These are phyloP conservation scores for Cabera pusaria DNA, from an alignment of 2,888 invertebrate genomes.

Conservation along the genomic window DNA sequence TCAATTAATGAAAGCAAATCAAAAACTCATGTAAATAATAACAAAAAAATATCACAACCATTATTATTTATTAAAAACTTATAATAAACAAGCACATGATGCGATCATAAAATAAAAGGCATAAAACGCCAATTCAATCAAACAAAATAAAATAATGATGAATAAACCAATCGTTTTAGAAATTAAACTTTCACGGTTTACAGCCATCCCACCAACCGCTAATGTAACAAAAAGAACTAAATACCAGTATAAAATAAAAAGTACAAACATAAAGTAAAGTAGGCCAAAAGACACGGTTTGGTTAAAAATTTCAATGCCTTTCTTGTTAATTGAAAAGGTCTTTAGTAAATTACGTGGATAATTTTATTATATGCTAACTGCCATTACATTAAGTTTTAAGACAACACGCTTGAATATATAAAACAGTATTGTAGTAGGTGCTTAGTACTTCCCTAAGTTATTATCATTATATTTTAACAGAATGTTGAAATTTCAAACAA, in stretches of 20 bases:
- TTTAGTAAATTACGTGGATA: slow-evolving; percentile 18
- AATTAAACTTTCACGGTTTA: slow-evolving; percentile 27
- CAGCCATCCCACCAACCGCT: slow-evolving; percentile 21
- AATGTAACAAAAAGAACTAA: slow-evolving; percentile 22
- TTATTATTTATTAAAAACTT: no score
- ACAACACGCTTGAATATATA: no score
- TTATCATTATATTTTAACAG: no score
- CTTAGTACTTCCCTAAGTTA: no score
- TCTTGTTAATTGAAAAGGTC: slow-evolving; percentile 28
- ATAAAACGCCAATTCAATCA: slow-evolving; percentile 10
- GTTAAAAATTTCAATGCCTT: slow-evolving; percentile 36
- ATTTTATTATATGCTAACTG: slow-evolving; percentile 12
- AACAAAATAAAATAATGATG: slow-evolving; percentile 11
- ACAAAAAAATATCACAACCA: slow-evolving; percentile 4
- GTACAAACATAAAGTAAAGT: slow-evolving; percentile 38
- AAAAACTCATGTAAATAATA: no score
- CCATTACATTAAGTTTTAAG: no score
- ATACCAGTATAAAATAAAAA: slow-evolving; percentile 29
- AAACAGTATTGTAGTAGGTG: no score
- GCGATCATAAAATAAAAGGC: slow-evolving; percentile 1
- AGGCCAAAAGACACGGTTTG: slow-evolving; percentile 49
- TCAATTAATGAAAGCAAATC: no score
- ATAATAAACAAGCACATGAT: no score
- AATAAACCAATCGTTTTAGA: slow-evolving; percentile 13
- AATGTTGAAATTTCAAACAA: slow-evolving; percentile 8